phyloP scores from a whole-genome alignment of 2,888 invertebrate species.

The Drosophila helvetica region DNA sequence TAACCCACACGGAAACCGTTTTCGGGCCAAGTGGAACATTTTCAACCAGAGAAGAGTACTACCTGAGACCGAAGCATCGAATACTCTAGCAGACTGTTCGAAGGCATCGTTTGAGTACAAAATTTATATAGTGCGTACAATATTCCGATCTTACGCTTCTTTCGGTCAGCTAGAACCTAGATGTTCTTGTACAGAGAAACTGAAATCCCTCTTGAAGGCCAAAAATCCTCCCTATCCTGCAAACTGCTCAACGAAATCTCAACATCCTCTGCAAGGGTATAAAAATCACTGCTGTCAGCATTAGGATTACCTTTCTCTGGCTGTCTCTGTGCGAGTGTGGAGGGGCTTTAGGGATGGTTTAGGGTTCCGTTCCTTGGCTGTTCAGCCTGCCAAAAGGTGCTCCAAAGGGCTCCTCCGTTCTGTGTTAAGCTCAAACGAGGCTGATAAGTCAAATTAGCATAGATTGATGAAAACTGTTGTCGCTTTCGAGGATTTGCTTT shows the following conservation, averaged over 20 bases:
- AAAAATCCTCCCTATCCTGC: too few species aligned
- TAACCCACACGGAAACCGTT: conserved; percentile 45
- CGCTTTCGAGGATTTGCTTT: conserved; percentile 53
- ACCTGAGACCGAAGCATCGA: neutral
- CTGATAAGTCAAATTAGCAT: conserved; percentile 69
- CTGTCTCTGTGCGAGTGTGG: neutral
- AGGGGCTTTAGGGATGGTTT: conserved; percentile 2
- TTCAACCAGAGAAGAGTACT: conserved; percentile 39
- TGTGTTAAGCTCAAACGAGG: conserved; percentile 51
- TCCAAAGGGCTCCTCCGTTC: conserved; percentile 31
- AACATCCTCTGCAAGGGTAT: conserved; percentile 43
- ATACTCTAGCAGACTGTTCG: neutral
- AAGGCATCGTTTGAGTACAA: too few species aligned
- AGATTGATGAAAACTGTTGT: conserved; percentile 43
- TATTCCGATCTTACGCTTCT: too few species aligned
- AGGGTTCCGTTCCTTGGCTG: neutral
- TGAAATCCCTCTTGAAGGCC: too few species aligned
- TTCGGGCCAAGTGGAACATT: conserved; percentile 60
- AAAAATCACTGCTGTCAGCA: conserved; percentile 45
- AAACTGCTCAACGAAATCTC: neutral
- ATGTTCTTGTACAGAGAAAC: too few species aligned
- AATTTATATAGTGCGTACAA: too few species aligned
- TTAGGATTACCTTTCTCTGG: conserved; percentile 18
- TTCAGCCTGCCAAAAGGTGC: conserved; percentile 38
- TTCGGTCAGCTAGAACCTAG: too few species aligned